Percentiles rank a stretch among this genome's conserved stretches.
These are phyloP conservation scores for Gandaritis pyraliata DNA, from an alignment of 2,888 invertebrate genomes.

Conservation along the genomic window DNA sequence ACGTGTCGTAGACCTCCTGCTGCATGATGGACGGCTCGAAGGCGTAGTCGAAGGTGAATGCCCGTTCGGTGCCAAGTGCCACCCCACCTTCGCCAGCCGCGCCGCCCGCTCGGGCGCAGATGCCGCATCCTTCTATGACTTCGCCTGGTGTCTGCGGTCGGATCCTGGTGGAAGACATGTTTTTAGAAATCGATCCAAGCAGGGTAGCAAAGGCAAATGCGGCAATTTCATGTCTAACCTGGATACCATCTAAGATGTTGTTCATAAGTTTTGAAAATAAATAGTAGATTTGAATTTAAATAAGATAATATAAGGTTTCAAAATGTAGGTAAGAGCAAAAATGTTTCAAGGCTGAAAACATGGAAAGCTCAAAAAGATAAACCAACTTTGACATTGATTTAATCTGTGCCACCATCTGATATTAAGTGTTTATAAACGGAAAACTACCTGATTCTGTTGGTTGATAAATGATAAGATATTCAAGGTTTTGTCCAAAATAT, in stretches of 20 bases:
- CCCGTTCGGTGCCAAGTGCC: constrained; percentile 95
- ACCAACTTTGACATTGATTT: constrained; percentile 11
- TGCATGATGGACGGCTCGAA: constrained; percentile 93
- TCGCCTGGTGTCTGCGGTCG: constrained; percentile 97
- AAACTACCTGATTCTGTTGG: constrained; percentile 25
- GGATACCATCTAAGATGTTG: no score
- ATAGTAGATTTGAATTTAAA: no score
- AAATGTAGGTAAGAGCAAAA: no score
- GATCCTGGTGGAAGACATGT: constrained; percentile 86
- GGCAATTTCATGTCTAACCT: no score
- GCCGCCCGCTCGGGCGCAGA: constrained; percentile 96
- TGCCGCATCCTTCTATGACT: constrained; percentile 96
- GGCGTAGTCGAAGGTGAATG: constrained; percentile 98
- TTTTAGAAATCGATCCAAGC: no score
- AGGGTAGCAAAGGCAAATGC: no score
- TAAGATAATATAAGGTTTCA: no score
- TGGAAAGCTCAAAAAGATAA: no score
- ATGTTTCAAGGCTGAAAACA: no score
- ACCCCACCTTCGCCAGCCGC: constrained; percentile 96
- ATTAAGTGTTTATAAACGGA: constrained; percentile 11
- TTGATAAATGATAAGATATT: constrained; percentile 21
- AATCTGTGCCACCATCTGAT: constrained; percentile 25
- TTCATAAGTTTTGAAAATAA: no score
- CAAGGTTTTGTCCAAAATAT: constrained; percentile 4
- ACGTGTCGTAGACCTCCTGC: constrained; percentile 90